A percentile compares a stretch with the other conserved stretches of the same genome.
These are phyloP conservation scores for Drosophila hydei DNA, from an alignment of 1,140 invertebrate genomes.

Conservation along the genomic window DNA sequence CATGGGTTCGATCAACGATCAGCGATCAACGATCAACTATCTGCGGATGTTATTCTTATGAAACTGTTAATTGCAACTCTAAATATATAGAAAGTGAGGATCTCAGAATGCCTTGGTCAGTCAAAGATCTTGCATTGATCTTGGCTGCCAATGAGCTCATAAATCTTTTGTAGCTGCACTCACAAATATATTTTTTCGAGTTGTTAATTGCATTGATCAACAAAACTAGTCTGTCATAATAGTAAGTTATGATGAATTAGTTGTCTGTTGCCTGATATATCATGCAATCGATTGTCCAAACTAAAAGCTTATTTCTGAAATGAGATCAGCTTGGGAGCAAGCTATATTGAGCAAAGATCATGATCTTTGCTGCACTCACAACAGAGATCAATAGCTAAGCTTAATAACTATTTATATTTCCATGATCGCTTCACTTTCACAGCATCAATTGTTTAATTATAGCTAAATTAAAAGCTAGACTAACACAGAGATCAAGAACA, in stretches of 20 bases:
- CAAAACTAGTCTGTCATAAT: neutral
- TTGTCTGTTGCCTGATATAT: neutral
- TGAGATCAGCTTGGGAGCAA: neutral
- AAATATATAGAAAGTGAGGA: slow-evolving; percentile 6
- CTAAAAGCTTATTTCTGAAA: neutral
- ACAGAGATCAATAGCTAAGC: too few relatives aligned
- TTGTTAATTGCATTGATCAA: slow-evolving; percentile 37
- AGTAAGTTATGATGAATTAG: neutral
- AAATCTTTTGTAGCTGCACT: neutral
- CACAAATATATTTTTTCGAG: neutral
- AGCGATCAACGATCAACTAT: neutral
- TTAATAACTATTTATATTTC: too few relatives aligned
- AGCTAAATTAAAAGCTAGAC: too few relatives aligned
- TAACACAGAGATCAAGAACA: too few relatives aligned
- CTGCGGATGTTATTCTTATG: neutral
- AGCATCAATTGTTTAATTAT: too few relatives aligned
- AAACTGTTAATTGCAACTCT: slow-evolving; percentile 17
- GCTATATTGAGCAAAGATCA: neutral
- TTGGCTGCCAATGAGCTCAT: neutral
- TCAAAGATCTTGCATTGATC: slow-evolving; percentile 1
- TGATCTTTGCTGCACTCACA: neutral
- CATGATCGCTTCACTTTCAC: too few relatives aligned
- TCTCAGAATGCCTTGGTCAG: neutral
- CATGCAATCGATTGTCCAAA: neutral
- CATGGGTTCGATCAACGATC: neutral